Conservation (phyloP, 1,140 invertebrate genomes). For the Laodelphax striatellus region DNA sequence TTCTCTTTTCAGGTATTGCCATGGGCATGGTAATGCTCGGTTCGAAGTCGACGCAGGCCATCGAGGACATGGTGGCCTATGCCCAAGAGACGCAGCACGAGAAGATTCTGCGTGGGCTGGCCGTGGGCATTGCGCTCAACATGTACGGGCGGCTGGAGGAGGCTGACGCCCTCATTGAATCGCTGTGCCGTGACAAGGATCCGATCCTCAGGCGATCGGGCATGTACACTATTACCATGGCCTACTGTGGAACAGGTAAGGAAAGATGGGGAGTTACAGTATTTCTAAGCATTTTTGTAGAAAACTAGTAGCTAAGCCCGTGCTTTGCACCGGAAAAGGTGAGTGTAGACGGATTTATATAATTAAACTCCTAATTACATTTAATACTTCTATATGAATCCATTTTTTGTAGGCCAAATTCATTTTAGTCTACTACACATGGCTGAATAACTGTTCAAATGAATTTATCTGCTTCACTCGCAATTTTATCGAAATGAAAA, state of each 20-base stretch:
- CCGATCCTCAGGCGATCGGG: conserved; percentile 81
- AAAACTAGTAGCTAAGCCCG: too few species aligned
- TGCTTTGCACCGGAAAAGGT: too few species aligned
- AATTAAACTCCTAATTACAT: too few species aligned
- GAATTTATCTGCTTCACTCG: too few species aligned
- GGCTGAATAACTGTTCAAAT: too few species aligned
- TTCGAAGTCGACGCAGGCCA: conserved; percentile 74
- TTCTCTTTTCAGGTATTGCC: conserved; percentile 63
- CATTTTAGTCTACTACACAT: too few species aligned
- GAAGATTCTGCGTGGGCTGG: conserved; percentile 91
- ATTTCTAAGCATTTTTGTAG: too few species aligned
- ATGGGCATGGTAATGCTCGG: conserved; percentile 99
- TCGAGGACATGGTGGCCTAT: conserved; percentile 90
- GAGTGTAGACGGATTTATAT: too few species aligned
- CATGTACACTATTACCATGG: conserved; percentile 97
- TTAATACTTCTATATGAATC: too few species aligned
- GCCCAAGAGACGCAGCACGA: conserved; percentile 94
- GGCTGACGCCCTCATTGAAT: conserved; percentile 86
- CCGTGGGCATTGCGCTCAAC: conserved; percentile 89
- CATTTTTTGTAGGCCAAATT: too few species aligned
- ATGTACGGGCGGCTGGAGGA: conserved; percentile 96
- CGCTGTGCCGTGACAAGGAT: conserved; percentile 75
- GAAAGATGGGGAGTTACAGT: too few species aligned
- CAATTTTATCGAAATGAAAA: too few species aligned
- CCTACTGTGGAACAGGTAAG: conserved; percentile 80